Percentiles rank a stretch among this genome's conserved stretches.
Evolutionary conservation across 2,888 invertebrate species (phyloP).

Genomic region (Melanotus villosus): DNA sequence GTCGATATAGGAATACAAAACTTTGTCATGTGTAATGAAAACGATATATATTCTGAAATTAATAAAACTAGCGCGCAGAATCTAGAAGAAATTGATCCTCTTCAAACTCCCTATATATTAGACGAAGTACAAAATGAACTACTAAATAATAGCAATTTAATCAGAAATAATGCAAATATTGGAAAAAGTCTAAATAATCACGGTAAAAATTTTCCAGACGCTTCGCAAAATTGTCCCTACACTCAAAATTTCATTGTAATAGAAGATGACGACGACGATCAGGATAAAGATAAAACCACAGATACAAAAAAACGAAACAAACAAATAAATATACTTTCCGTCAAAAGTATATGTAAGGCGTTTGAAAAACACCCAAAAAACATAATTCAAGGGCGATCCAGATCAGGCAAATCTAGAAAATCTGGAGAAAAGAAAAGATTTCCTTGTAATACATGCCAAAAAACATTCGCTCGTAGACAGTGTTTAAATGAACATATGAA

Average conservation of each 20-base stretch:
- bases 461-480: conserved; percentile 61
- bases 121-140: too few relatives aligned
- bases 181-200: too few relatives aligned
- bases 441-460: conserved; percentile 62
- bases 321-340: conserved; percentile 16
- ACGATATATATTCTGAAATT: conserved; percentile 15
- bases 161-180: too few relatives aligned
- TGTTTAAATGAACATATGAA: conserved; percentile 64
- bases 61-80: too few relatives aligned
- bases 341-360: conserved; percentile 17
- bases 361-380: conserved; percentile 14
- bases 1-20: conserved; percentile 28
- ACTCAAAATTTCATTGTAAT: neutral
- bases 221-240: neutral
- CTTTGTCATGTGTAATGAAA: conserved; percentile 20
- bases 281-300: neutral
- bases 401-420: neutral
- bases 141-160: too few relatives aligned
- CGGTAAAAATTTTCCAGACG: too few relatives aligned
- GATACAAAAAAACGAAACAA: neutral
- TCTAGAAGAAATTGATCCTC: too few relatives aligned
- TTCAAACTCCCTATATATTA: too few relatives aligned
- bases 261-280: neutral
- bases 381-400: neutral
- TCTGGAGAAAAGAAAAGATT: conserved; percentile 50